Evolutionary conservation across 2,888 invertebrate species (phyloP), one percentile per base, ranked within the genome.

Genomic region (Noctua fimbriata): DNA sequence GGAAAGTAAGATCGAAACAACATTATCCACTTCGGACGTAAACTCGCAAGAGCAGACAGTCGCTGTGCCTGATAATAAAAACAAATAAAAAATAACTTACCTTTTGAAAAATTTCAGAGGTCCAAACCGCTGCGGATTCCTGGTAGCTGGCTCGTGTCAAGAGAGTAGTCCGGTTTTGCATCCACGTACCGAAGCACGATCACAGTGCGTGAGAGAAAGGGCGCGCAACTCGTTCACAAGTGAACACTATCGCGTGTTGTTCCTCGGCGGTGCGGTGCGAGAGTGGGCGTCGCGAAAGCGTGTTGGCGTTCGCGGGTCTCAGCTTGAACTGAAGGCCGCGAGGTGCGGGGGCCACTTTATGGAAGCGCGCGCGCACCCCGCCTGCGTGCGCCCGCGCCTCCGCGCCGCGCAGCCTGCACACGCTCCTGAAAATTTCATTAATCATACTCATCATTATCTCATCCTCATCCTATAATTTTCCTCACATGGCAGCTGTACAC

Each of bases 171-270:
- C 96, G 96, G 95, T 95, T 96, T 96, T 93, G 96, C 95, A 96
- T 95, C 95, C 96, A 96, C 95, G 95, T 95, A 94, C 94, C 95
- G 94, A 93, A 93, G 94, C 96, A 96, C 96, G 96, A 95, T 93
- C 94, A 94, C 96, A 94, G 94, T 95, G 96, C 95, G 96, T 94
- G 96, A 96, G 96, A 96, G 96, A 96, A 96, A 96, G 96, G 96
- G 95, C 94, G 95, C 94, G 94, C 94, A 93, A 94, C 93, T 95
- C 92, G 94, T 93, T 94, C 92, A 94, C 93, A 92, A 92, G 93
- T 92, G 93, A 92, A 92, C 94, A 94, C 94, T 93, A 89, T 95
- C 96, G 96, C 96, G 96, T 94, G 94, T 92, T 92, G 93, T 90
- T 91, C 90, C 91, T 93, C 91, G 92, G 93, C 93, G 92, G 91